A percentile compares a stretch with the other conserved stretches of the same genome.
phyloP scores from a whole-genome alignment of 1,140 invertebrate genomes.

The Macrosteles quadrilineatus region DNA sequence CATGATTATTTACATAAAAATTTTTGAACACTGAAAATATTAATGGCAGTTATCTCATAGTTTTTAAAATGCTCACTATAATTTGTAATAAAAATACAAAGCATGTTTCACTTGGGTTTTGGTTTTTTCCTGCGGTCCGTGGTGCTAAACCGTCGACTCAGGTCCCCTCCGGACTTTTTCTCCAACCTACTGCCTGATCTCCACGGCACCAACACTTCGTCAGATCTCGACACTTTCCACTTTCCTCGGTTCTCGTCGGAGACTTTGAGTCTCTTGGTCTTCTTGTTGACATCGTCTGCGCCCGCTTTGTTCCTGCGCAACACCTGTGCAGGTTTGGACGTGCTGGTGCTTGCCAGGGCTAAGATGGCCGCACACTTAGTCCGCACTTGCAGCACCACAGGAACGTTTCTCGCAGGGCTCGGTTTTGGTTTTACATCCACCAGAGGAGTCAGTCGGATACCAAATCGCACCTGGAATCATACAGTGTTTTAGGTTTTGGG shows the following conservation, averaged over 20 bases:
- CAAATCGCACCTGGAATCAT: constrained; percentile 15
- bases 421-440: constrained; percentile 20
- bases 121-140: constrained; percentile 36
- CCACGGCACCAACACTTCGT: constrained; percentile 19
- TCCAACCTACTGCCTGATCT: constrained; percentile 24
- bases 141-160: constrained; percentile 13
- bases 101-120: constrained; percentile 30
- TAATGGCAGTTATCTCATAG: constrained; percentile 7
- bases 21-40: not conserved
- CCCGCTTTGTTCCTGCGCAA: constrained; percentile 6
- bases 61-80: not conserved
- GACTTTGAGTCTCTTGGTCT: constrained; percentile 10
- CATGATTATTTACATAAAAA: no score
- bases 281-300: not conserved
- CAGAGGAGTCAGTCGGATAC: constrained; percentile 2
- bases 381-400: constrained; percentile 20
- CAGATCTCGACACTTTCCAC: constrained; percentile 11
- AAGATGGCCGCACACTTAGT: constrained; percentile 29
- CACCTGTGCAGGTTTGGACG: not conserved
- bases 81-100: not conserved
- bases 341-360: constrained; percentile 11
- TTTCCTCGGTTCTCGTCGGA: constrained; percentile 29
- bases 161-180: constrained; percentile 30
- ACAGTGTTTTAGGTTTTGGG: no score
- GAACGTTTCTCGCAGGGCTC: constrained; percentile 7